Evolutionary conservation across 2,888 invertebrate genomes (phyloP), one percentile per base, ranked within the genome.

Genomic region (Leptogaster cylindrica): DNA sequence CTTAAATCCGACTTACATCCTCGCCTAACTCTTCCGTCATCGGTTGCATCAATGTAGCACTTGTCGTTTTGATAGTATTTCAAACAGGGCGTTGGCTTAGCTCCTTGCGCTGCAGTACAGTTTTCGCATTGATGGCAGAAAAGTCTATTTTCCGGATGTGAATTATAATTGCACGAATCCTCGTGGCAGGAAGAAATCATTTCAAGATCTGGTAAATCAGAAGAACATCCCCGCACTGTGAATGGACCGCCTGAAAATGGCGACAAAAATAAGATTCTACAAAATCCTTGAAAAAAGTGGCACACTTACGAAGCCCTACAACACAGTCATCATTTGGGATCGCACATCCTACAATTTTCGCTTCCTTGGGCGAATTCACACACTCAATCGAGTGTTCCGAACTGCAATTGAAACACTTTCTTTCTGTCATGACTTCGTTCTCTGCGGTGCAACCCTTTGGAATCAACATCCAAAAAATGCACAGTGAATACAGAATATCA

Each of bases 191-290:
- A 20, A 2, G 3, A 4, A 2, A 1, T 2, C 1, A n/a, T 46
- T 10, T 20, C 6, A 23, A 46, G 4, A 46, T 46, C 12, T 2
- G 8, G 4, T 0, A 4, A 23, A 3, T 46, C 18, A 23, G n/a
- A 18, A 6, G n/a, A 20, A 46, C 46, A 46, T 23, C 46, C 46
- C 12, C 46, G 46, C n/a, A 46, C 20, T 23, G 46, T 46, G 20
- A 2, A 1, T 5, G 23, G 10, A 10, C 46, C 46, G 3, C 46
- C 46, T 46, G 25, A 46, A 23, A n/a, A n/a, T 18, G 18, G 8
- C 1, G 2, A 46, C 12, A 23, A 46, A 44, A 46, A 23, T 23
- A 2, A 44, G 8, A 46, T 10, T 23, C 25, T 46, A 23, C 12
- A n/a, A 4, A 18, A 46, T 23, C 12, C 12, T 8, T 23, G 25